Conservation (phyloP, 2,797 vertebrate species). For the Sebastes variabilis region DNA sequence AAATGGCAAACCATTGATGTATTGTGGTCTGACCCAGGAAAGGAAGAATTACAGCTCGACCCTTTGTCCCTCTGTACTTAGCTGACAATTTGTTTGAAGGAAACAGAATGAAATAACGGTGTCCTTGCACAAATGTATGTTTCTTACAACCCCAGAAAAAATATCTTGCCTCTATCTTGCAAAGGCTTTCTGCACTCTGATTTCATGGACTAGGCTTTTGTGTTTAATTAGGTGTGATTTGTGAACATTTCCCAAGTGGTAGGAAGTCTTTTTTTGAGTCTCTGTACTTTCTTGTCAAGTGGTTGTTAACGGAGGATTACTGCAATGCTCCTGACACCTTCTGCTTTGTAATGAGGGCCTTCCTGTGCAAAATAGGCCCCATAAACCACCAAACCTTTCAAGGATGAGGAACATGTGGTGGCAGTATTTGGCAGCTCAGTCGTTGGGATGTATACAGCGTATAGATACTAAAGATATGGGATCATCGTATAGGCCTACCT, state of each 20-base stretch:
- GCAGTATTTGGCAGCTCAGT: conserved; percentile 24
- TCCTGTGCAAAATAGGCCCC: conserved; percentile 62
- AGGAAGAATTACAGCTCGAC: conserved; percentile 36
- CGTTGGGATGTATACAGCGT: conserved; percentile 8
- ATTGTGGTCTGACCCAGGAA: conserved; percentile 56
- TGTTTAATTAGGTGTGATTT: conserved; percentile 74
- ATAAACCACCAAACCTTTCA: conserved; percentile 63
- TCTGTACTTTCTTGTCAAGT: conserved; percentile 61
- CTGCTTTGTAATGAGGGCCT: conserved; percentile 58
- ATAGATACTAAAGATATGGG: conserved; percentile 27
- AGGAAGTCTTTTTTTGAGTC: conserved; percentile 52
- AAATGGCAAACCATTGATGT: conserved; percentile 61
- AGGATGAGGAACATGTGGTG: conserved; percentile 47
- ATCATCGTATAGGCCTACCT: conserved; percentile 12
- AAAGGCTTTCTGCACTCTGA: conserved; percentile 45
- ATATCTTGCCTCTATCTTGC: conserved; percentile 9
- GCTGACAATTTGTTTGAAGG: conserved; percentile 38
- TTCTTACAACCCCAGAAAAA: conserved; percentile 27
- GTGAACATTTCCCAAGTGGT: conserved; percentile 58
- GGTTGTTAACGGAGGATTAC: conserved; percentile 65
- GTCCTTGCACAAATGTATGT: conserved; percentile 23
- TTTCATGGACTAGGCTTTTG: conserved; percentile 56
- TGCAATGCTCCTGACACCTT: conserved; percentile 59
- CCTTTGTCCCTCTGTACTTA: conserved; percentile 38
- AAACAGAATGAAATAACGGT: conserved; percentile 27